Base-by-base conservation (phyloP, 2,888 invertebrate species). In the Rhabditophanes sp. region DNA sequence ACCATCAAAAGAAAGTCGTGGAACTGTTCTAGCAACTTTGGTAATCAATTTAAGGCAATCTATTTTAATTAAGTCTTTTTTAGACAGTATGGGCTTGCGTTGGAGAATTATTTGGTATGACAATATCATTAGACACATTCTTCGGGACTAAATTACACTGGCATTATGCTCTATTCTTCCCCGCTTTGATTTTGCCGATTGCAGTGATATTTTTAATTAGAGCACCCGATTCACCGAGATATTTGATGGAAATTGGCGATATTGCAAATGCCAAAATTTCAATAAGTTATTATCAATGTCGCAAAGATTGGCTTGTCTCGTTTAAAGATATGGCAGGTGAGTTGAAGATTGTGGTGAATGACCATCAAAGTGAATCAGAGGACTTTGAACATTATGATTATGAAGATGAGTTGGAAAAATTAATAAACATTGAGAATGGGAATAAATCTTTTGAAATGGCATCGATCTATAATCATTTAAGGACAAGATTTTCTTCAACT, bases 21-120 rank as follows among this genome's bases (percentile, higher is more conserved):
- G 57, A 32, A 50, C 46, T 2, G 49, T 43, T 6, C 29, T 56
- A 17, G 55, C 54, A 2, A 48, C 53, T 9, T 30, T 50, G 43
- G 55, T 55, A 17, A 35, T 24, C 16, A 12, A 14, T 8, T 17
- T n/a, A n/a, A n/a, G n/a, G n/a, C n/a, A n/a, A n/a, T n/a, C n/a
- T n/a, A n/a, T n/a, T n/a, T n/a, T n/a, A n/a, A 31, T 5, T 9
- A 31, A n/a, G n/a, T n/a, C 15, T 20, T 19, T 43, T 57, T 18
- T 35, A 56, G 55, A 53, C 55, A 11, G 50, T 56, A 35, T 57
- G 57, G 56, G 54, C 57, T 6, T 57, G 56, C 27, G 28, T 53
- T 21, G 57, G 56, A 14, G 57, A 57, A 28, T 38, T 57, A 5
- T 32, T 42, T 16, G 55, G 56, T 3, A 50, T 56, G 50, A 22